Evolutionary conservation across 2,797 vertebrate genomes (phyloP).

Genomic region (Paedocypris micromegethes): DNA sequence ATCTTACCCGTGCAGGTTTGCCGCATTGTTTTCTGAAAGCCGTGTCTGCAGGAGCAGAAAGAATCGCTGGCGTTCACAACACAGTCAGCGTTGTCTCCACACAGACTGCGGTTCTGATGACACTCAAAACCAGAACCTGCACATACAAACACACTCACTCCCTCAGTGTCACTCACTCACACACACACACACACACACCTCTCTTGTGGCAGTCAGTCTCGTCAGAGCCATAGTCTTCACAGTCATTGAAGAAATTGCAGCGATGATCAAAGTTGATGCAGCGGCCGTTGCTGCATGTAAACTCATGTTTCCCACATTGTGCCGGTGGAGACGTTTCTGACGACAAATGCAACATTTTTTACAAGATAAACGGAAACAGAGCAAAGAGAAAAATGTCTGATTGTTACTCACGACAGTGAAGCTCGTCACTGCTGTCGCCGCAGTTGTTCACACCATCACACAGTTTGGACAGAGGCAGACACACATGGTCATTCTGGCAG

Average conservation of each 20-base stretch:
- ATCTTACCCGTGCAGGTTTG: constrained; percentile 82
- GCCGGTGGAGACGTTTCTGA: constrained; percentile 55
- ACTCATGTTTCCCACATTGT: constrained; percentile 81
- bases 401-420: constrained; percentile 79
- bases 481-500: constrained; percentile 88
- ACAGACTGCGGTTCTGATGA: constrained; percentile 73
- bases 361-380: background rate
- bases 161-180: background rate
- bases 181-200: constrained; percentile 58
- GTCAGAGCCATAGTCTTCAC: constrained; percentile 87
- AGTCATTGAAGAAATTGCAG: constrained; percentile 95
- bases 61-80: constrained; percentile 70
- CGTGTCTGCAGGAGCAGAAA: constrained; percentile 84
- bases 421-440: constrained; percentile 86
- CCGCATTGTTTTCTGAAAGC: constrained; percentile 79
- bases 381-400: background rate
- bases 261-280: constrained; percentile 79
- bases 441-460: constrained; percentile 89
- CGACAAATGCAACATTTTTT: background rate
- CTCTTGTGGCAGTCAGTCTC: constrained; percentile 77
- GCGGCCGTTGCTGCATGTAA: constrained; percentile 76
- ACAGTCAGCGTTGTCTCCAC: constrained; percentile 85
- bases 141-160: background rate
- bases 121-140: constrained; percentile 71
- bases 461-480: constrained; percentile 78